Base-by-base conservation (phyloP, 1,140 invertebrate genomes). In the Battus philenor region DNA sequence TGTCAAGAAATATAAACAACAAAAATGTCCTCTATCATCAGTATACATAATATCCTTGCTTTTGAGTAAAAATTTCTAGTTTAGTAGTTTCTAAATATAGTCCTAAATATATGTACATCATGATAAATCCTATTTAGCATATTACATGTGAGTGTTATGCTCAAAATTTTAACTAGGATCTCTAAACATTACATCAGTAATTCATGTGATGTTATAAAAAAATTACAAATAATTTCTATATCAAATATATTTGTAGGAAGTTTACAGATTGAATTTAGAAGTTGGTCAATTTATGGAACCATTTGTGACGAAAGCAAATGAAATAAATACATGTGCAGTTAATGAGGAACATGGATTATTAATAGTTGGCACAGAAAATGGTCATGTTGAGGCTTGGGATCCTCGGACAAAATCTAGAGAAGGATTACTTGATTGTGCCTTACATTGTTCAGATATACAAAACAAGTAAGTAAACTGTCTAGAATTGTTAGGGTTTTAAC, bases 381-480 rank as follows among this genome's bases (percentile, higher is more conserved):
- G 98, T 0, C 91, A 90, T 69, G 90, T 99, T 2, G 97, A 99
- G 86, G 97, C 96, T 1, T 99, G 96, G 96, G 98, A 99, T 88
- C 95, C 96, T 20, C 87, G 97, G 47, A 88, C 88, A 1, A 91
- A 92, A 58, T 90, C 88, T 13, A 88, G 91, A 74, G 94, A 94
- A 53, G 94, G 92, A 16, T 88, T 90, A 17, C 78, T 99, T 2
- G 97, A 99, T 85, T 96, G 94, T 83, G 96, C 93, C 6, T 86
- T 96, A 27, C 91, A 92, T 53, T 83, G 75, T 34, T 72, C 71
- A 22, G 68, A 78, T 44, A 62, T 65, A 36, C 63, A 75, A 26
- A 74, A 77, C 46, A 70, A 54, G 78, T 79, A 52, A 64, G 53
- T 55, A 63, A 0, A 64, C 2, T 3, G 6, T 24, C 27, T 3